A percentile compares a stretch with the other conserved stretches of the same genome.
These are phyloP conservation scores for Tragelaphus oryx DNA, from an alignment of 2,797 vertebrate species.

Conservation along the genomic window DNA sequence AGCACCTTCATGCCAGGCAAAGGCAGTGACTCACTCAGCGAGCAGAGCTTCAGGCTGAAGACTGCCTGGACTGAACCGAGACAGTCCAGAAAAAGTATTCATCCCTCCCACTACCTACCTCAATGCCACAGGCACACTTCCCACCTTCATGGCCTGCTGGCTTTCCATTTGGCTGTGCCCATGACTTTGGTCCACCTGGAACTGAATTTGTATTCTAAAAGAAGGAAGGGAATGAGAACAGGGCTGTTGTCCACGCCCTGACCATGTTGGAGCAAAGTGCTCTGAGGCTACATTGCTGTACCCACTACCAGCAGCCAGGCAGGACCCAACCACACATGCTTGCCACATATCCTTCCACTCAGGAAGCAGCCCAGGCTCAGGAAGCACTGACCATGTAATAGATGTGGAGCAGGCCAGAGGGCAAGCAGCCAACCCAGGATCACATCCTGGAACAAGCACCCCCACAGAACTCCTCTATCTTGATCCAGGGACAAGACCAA, in stretches of 20 bases:
- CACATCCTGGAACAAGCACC: background rate
- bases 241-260: rapidly evolving
- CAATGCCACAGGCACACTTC: slow-evolving; percentile 67
- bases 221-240: slow-evolving; percentile 22
- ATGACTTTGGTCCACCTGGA: slow-evolving; percentile 99
- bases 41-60: background rate
- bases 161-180: slow-evolving; percentile 99
- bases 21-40: background rate
- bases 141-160: slow-evolving; percentile 97
- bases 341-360: rapidly evolving
- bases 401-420: background rate
- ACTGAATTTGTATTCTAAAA: slow-evolving; percentile 93
- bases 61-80: background rate
- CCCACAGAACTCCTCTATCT: background rate
- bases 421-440: background rate
- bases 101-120: background rate
- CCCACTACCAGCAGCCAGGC: background rate
- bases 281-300: rapidly evolving
- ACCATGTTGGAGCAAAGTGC: background rate
- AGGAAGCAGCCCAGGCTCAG: rapidly evolving
- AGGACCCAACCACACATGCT: rapidly evolving
- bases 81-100: no score
- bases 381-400: rapidly evolving
- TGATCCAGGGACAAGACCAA: background rate
- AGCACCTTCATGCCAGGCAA: rapidly evolving